Evolutionary conservation across 1,140 invertebrate genomes (phyloP), one percentile per base, ranked within the genome.

Genomic region (Procambarus virginalis): DNA sequence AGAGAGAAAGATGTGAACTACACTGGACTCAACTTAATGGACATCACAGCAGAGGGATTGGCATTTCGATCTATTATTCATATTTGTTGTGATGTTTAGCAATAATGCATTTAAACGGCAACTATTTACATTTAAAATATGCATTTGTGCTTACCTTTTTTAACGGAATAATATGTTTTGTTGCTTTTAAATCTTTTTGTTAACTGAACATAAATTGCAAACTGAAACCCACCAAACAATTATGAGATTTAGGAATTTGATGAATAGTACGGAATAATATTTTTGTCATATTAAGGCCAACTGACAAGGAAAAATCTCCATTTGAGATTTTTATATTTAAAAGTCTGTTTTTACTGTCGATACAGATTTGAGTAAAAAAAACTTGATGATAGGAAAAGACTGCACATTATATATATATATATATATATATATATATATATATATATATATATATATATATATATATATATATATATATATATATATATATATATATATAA

Each of bases 71-170:
- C 48, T 87, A 80, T 87, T 79, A 87, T 87, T 87, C 85, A 87
- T 80, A 75, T 79, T 68, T 87, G 85, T 80, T 80, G 78, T 80
- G 77, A 80, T 79, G 84, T 86, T 77, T 22, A 86, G 46, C 77
- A 79, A 86, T 87, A 87, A 87, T 83, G 55, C 81, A 89, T 68
- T 83, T 83, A 83, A 70, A 89, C 73, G 80, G 14, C n/a, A 83
- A 76, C 64, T 83, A 83, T 83, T 83, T 77, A 51, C 80, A 83
- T 76, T 83, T 34, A 20, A 83, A 83, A 89, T 89, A 77, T 83
- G 49, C 87, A 77, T 73, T 83, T 75, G 80, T 45, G 81, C 80
- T 22, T 17, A 22, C 20, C 79, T 58, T 73, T 85, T 84, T 22
- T 51, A 51, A 2, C 46, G 55, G 48, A 81, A 81, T 81, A 60